Evolutionary conservation across 2,113 vertebrate genomes (phyloP).

Genomic region (Psophia crepitans): DNA sequence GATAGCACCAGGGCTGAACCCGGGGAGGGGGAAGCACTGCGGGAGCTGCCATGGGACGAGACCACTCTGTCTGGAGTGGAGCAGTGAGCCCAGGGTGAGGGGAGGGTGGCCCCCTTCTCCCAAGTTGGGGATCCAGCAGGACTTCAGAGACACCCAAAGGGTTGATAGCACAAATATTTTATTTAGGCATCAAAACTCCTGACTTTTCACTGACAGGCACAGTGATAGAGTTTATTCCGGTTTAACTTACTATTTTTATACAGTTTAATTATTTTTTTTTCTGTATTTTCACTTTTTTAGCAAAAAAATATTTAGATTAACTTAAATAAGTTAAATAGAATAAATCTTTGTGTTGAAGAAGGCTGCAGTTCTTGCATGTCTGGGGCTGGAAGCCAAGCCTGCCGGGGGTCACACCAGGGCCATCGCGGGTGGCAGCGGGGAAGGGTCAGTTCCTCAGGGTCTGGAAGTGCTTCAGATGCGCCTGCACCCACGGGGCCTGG

Average conservation of each 20-base stretch:
- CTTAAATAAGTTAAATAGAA: constrained; percentile 52
- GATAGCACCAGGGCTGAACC: too few relatives aligned
- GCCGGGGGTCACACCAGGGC: accelerated
- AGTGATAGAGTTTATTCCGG: background rate
- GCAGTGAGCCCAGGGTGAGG: background rate
- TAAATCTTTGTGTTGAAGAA: accelerated
- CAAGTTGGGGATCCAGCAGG: background rate
- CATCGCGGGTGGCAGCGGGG: background rate
- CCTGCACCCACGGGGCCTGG: background rate
- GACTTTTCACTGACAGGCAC: background rate
- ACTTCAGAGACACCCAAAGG: background rate
- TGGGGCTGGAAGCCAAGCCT: background rate
- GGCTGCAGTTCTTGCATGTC: too few relatives aligned
- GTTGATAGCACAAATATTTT: background rate
- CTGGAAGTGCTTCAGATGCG: background rate
- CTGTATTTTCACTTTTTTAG: background rate
- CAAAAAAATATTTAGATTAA: background rate
- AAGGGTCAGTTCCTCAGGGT: background rate
- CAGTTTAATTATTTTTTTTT: background rate
- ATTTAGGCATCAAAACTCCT: background rate
- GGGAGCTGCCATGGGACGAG: background rate
- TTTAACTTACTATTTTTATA: background rate
- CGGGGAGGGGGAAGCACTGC: background rate
- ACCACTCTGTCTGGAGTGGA: background rate
- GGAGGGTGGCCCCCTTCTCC: background rate